Conservation (phyloP, 2,888 invertebrate genomes). For the Emmelina monodactyla region DNA sequence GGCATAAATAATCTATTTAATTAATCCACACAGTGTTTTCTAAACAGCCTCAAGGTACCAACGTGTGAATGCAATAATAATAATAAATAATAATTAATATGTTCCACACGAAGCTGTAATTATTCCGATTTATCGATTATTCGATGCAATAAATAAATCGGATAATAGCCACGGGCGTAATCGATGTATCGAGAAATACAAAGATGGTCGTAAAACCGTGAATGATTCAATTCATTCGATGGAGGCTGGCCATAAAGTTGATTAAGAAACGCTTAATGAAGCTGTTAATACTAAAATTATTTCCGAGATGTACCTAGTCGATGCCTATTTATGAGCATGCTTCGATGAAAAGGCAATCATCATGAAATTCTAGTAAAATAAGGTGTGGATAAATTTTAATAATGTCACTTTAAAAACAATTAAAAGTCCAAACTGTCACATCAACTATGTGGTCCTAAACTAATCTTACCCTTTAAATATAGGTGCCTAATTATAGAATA, state of each 20-base stretch:
- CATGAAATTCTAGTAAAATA: no score
- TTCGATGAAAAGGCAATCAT: no score
- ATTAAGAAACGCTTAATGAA: neutral
- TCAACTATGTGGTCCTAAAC: no score
- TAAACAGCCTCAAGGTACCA: no score
- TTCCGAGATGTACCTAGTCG: neutral
- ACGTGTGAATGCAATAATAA: neutral
- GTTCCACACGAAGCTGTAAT: conserved; percentile 20
- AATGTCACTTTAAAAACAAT: no score
- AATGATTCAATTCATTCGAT: conserved; percentile 11
- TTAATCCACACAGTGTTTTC: no score
- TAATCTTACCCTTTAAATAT: no score
- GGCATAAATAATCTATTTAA: no score
- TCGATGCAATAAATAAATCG: conserved; percentile 23
- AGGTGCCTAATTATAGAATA: no score
- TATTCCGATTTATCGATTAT: conserved; percentile 23
- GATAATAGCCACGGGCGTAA: conserved; percentile 14
- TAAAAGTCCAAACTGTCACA: no score
- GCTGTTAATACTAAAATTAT: neutral
- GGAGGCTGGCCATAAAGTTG: conserved; percentile 16
- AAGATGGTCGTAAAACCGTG: conserved; percentile 20
- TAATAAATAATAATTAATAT: conserved; percentile 14
- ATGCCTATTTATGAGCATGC: no score
- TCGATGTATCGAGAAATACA: conserved; percentile 19
- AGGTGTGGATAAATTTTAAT: no score